Evolutionary conservation across 2,888 invertebrate genomes (phyloP).

Genomic region (Tortrix viridana): DNA sequence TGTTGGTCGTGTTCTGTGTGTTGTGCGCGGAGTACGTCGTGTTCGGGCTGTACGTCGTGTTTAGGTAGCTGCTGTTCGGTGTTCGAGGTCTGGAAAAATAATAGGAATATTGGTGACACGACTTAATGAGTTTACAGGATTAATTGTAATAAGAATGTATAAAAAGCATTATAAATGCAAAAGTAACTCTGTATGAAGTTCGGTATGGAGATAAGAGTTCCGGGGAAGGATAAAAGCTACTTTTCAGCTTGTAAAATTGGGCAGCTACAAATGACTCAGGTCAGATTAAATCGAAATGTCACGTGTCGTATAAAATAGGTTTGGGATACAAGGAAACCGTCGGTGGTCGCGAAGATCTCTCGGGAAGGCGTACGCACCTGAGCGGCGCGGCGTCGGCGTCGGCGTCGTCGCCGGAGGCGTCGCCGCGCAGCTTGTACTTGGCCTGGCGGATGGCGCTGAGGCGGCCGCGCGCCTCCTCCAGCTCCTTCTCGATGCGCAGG

Average conservation of each 20-base stretch:
- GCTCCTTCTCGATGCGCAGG: conserved; percentile 95
- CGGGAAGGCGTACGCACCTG: conserved; percentile 49
- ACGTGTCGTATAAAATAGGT: conserved; percentile 25
- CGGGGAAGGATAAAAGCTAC: no score
- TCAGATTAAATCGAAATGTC: no score
- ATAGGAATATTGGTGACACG: no score
- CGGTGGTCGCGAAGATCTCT: no score
- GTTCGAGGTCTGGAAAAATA: conserved; percentile 65
- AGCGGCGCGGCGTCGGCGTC: conserved; percentile 79
- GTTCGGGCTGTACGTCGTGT: conserved; percentile 78
- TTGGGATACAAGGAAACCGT: no score
- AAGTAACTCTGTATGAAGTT: no score
- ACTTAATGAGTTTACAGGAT: no score
- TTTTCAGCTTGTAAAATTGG: no score
- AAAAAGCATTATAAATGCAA: no score
- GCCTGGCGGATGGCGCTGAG: conserved; percentile 96
- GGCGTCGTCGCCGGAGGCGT: conserved; percentile 87
- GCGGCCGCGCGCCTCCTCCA: conserved; percentile 95
- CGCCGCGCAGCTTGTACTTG: conserved; percentile 91
- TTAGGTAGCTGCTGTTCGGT: conserved; percentile 71
- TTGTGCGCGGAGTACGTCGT: conserved; percentile 65
- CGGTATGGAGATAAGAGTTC: no score
- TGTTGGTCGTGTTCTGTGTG: conserved; percentile 53
- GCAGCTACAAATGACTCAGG: no score
- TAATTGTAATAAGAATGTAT: no score